Base-by-base conservation (phyloP, 35 echinoderm and acorn worm genomes). In the Ophiothrix spiculata region DNA sequence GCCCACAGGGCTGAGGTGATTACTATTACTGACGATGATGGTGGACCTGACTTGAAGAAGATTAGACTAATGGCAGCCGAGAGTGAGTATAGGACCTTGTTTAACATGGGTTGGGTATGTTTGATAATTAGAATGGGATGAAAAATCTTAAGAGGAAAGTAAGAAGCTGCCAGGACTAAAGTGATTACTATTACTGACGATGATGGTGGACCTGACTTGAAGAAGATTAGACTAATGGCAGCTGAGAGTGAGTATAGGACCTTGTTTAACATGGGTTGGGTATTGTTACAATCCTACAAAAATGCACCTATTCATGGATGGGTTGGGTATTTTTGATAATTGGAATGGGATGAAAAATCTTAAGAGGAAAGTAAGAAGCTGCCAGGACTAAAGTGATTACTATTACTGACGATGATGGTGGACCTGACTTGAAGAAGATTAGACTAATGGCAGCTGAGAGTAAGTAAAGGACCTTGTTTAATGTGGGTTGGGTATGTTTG, bases 11-110 rank as follows among this genome's bases (percentile, higher is more conserved):
- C 77, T 15, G 83, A 64, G 39, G 40, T 75, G 19, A 80, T 35
- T 40, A 37, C 37, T 11, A 39, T 64, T 16, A 38, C 36, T 16
- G 83, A 91, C 11, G 77, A 56, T 0, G 84, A 91, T 76, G n/a
- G n/a, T n/a, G 36, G 25, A 39, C 15, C 28, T 3, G 63, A 32
- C 12, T 17, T 28, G 2, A 69, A 69, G 29, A 6, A 28, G 60
- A 10, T 69, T n/a, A 69, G 29, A 28, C 17, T 69, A 25, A 69
- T 69, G 60, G 60, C 60, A 69, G 19, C 60, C 3, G 60, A 69
- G 29, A 69, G 60, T 69, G 29, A 69, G 60, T n/a, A n/a, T n/a
- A n/a, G n/a, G n/a, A n/a, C n/a, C n/a, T n/a, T n/a, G n/a, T n/a
- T n/a, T n/a, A n/a, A n/a, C n/a, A n/a, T n/a, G 81, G 29, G 25